Base-by-base conservation (phyloP, 1,140 invertebrate genomes). In the Drosophila seguyi region DNA sequence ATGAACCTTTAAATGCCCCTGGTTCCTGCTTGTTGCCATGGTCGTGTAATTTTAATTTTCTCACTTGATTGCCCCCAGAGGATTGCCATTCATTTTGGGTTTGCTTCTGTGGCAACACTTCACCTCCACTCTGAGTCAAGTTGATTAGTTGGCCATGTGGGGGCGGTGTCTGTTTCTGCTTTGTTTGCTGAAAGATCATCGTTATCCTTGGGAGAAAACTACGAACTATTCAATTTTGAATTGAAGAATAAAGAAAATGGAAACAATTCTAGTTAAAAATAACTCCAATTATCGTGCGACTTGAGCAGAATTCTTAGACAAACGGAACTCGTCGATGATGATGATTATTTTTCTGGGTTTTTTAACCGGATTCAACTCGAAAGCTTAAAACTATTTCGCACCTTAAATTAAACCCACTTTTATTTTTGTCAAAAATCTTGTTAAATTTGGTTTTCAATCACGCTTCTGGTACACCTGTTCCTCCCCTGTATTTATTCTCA, bases 31-130 rank as follows among this genome's bases (percentile, higher is more conserved):
- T 84, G 84, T 50, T 66, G 68, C 14, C 53, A 52, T 66, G 60
- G 69, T 72, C 81, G 84, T 90, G 85, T 90, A 90, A 90, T 90
- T 90, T 90, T 90, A 90, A 90, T 90, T 90, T 90, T 90, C 85
- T 81, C 85, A 90, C 86, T 90, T 90, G 85, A 90, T 90, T 90
- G 85, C 85, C 71, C 67, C 5, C 4, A 2, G 20, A n/a, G n/a
- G 38, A 72, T 56, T 71, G 63, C 67, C 78, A 80, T 71, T 81
- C 60, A 81, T 77, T 66, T 60, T 29, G 8, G 62, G 58, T 63
- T 53, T 56, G 48, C 67, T 69, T 25, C 61, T 67, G 61, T 45
- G 38, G 38, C 48, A 52, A 52, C 48, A 52, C 48, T 34, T n/a
- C n/a, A n/a, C n/a, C 66, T 29, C 66, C 34, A 20, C 36, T 50